These are phyloP conservation scores for Drosophila lacteicornis DNA, from an alignment of 1,140 invertebrate genomes.

Conservation along the genomic window DNA sequence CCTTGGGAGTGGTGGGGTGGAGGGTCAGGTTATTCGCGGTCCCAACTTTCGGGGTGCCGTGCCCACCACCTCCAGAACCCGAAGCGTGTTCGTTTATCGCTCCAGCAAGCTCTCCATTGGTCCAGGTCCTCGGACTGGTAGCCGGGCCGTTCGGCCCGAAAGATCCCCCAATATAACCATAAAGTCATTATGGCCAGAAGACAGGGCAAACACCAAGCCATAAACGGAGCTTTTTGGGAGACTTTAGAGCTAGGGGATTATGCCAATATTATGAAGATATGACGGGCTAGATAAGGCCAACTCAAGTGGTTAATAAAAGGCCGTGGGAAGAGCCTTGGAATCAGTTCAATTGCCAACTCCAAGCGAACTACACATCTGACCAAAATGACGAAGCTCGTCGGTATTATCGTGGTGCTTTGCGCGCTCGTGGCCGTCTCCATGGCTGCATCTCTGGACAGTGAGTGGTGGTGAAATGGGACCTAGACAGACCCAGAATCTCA, in stretches of 20 bases:
- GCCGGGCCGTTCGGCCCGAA: slow-evolving; percentile 1
- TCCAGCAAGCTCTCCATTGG: slow-evolving; percentile 4
- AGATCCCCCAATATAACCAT: slow-evolving; percentile 26
- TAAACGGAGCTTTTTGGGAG: slow-evolving; percentile 19
- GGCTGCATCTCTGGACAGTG: slow-evolving; percentile 38
- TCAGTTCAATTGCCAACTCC: slow-evolving; percentile 7
- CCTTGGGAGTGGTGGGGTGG: not conserved
- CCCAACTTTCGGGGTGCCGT: not conserved
- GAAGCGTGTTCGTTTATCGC: slow-evolving; percentile 1
- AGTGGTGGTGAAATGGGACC: not conserved
- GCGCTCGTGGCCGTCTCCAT: slow-evolving; percentile 19
- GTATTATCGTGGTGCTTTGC: slow-evolving; percentile 15
- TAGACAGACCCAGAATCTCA: too few species aligned
- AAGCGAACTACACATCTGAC: slow-evolving; percentile 1
- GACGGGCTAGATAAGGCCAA: slow-evolving; percentile 12
- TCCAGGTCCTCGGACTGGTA: slow-evolving; percentile 18
- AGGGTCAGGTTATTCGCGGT: not conserved
- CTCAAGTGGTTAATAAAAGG: slow-evolving; percentile 27
- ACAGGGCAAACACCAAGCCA: slow-evolving; percentile 5
- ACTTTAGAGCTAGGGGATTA: slow-evolving; percentile 24
- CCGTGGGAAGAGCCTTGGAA: not conserved
- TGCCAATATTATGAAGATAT: slow-evolving; percentile 21
- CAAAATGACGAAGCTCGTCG: slow-evolving; percentile 12
- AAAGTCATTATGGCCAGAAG: slow-evolving; percentile 18
- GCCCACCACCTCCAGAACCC: slow-evolving; percentile 7